Evolutionary conservation across 1,140 invertebrate genomes (phyloP).

Genomic region (Platyscapa corneri): DNA sequence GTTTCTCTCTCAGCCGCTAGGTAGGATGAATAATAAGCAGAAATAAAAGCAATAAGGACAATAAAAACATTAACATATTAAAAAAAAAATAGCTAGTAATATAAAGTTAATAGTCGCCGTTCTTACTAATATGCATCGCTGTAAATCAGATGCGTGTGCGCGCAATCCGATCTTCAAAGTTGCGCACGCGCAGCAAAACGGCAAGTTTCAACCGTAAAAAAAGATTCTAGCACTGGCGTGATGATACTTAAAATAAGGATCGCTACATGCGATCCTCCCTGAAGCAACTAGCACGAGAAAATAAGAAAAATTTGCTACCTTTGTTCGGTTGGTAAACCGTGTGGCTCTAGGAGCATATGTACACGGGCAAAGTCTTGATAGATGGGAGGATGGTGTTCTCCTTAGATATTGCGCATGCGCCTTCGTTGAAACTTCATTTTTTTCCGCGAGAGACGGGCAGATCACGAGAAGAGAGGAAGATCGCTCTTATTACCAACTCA

Average conservation of each 20-base stretch:
- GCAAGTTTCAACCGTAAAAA: not conserved
- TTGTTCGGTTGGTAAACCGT: not conserved
- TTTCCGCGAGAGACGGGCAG: constrained; percentile 1
- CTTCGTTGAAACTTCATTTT: not conserved
- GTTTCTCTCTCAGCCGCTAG: not conserved
- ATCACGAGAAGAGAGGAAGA: constrained; percentile 26
- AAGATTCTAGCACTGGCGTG: not conserved
- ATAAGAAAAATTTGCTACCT: not conserved
- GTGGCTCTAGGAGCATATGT: not conserved
- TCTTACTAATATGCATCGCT: not conserved
- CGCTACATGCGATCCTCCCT: not conserved
- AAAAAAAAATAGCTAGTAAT: constrained; percentile 19
- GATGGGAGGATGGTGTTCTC: not conserved
- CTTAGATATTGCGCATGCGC: not conserved
- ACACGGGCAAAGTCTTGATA: not conserved
- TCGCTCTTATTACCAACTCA: constrained; percentile 38
- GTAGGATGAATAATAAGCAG: constrained; percentile 4
- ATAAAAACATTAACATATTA: not conserved
- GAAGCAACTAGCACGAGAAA: not conserved
- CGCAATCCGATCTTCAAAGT: constrained; percentile 19
- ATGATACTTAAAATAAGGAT: constrained; percentile 28
- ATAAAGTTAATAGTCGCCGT: constrained; percentile 21
- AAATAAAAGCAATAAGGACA: constrained; percentile 29
- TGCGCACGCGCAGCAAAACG: not conserved
- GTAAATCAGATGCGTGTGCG: constrained; percentile 31